These are phyloP conservation scores for Nebria salina DNA, from an alignment of 2,888 invertebrate species.

Conservation along the genomic window DNA sequence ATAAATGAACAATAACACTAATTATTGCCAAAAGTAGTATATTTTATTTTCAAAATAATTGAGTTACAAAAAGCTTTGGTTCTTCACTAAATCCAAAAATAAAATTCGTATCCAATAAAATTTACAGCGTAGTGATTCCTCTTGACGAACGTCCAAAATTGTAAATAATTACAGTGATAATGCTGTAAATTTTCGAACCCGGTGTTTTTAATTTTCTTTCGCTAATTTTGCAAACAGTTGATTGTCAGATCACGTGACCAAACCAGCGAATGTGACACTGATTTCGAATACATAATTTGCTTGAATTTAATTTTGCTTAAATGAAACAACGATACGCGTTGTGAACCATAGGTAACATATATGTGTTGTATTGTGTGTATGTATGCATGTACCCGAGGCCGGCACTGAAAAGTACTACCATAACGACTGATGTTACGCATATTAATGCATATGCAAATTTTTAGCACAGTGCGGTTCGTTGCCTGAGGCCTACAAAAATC, in stretches of 20 bases:
- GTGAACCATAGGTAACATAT: constrained; percentile 13
- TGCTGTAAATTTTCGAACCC: background rate
- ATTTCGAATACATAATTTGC: constrained; percentile 36
- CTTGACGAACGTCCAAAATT: background rate
- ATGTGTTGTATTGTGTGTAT: background rate
- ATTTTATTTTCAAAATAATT: too few relatives aligned
- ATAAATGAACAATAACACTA: too few relatives aligned
- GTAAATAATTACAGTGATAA: background rate
- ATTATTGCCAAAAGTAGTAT: too few relatives aligned
- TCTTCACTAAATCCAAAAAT: background rate
- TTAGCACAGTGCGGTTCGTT: constrained; percentile 10
- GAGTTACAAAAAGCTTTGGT: background rate
- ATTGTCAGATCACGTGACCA: constrained; percentile 35
- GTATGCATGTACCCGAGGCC: background rate
- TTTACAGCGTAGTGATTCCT: background rate
- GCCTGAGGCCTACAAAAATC: background rate
- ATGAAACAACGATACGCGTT: constrained; percentile 10
- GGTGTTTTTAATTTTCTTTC: background rate
- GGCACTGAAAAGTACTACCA: constrained; percentile 8
- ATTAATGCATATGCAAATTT: constrained; percentile 28
- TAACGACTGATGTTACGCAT: constrained; percentile 21
- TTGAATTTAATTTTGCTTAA: constrained; percentile 31
- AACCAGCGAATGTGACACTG: constrained; percentile 27
- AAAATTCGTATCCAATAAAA: background rate
- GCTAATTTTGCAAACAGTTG: constrained; percentile 28